Evolutionary conservation across 2,113 vertebrate genomes (phyloP), one percentile per base, ranked within the genome.

Genomic region (Glareola pratincola): DNA sequence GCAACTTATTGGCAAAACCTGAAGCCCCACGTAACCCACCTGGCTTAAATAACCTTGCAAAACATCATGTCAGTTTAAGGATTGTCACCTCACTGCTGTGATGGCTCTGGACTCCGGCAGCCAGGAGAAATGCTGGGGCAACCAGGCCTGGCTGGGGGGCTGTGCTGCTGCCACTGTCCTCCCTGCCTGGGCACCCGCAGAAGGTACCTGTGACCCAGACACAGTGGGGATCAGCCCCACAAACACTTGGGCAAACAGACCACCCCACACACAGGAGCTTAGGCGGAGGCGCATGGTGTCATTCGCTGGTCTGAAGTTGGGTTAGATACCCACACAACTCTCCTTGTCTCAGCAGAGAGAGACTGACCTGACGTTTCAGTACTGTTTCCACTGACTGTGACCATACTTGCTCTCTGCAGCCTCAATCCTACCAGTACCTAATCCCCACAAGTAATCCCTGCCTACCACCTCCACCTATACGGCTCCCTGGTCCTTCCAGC

Each of bases 251-350:
- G 43, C 43, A 78, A 41, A 50, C 23, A 56, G 32, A 91, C 9
- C 13, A 56, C 4, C 26, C 34, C 29, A 6, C 0, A 0, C 45
- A 26, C 0, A 3, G 45, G 36, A 81, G 32, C 11, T 86, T 41
- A 15, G 0, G 1, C 1, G 1, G 37, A 66, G n/a, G 32, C 2
- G 0, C 22, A 37, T 0, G 0, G 63, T 0, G 0, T 76, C 45
- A 47, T 51, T 29, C 6, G 8, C 26, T 4, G 20, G 30, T 22
- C 36, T 5, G 0, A 37, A 43, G 63, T 12, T 21, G 32, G 19
- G 34, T 69, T 23, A 80, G 72, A 36, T 5, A 68, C 21, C 14
- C n/a, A 45, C 30, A 12, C 12, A 85, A 34, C 20, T 23, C n/a
- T 80, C 50, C 56, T 71, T 0, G 1, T 45, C 43, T 64, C 57